Evolutionary conservation across 23 tunicate species (phyloP).

Genomic region (Ascidia mentula): DNA sequence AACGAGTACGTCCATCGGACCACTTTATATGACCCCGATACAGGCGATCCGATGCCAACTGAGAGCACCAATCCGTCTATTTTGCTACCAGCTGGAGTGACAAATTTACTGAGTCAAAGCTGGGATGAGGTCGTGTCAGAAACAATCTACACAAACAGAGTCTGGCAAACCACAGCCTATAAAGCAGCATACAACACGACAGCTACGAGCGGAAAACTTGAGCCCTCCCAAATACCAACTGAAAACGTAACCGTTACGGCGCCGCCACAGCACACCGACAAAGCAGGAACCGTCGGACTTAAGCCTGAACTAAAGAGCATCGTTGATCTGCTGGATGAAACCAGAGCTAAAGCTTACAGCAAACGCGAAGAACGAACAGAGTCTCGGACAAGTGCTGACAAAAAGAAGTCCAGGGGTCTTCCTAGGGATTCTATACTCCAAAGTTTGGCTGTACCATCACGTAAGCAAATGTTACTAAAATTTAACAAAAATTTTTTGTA

Average conservation of each 20-base stretch:
- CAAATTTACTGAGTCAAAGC: constrained; percentile 55
- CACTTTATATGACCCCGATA: constrained; percentile 47
- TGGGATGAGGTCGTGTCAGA: constrained; percentile 72
- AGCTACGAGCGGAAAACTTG: constrained; percentile 40
- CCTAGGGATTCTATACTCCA: constrained; percentile 19
- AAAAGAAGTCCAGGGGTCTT: constrained; percentile 24
- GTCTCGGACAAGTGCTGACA: constrained; percentile 5
- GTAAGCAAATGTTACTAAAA: too few relatives aligned
- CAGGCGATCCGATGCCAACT: constrained; percentile 37
- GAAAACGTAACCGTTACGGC: background rate
- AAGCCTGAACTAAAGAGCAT: constrained; percentile 50
- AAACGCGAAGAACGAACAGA: constrained; percentile 36
- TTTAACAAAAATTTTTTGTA: too few relatives aligned
- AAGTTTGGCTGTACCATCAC: background rate
- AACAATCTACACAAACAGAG: constrained; percentile 51
- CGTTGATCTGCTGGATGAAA: constrained; percentile 71
- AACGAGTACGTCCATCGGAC: constrained; percentile 51
- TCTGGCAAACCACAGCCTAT: constrained; percentile 82
- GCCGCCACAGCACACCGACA: background rate
- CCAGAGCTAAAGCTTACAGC: constrained; percentile 21
- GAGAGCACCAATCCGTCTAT: constrained; percentile 46
- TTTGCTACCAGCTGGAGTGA: constrained; percentile 51
- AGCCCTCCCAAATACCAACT: background rate
- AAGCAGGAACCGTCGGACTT: constrained; percentile 2
- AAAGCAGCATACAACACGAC: constrained; percentile 46